phyloP scores from a whole-genome alignment of 2,113 vertebrate species.

The Crotophaga sulcirostris region DNA sequence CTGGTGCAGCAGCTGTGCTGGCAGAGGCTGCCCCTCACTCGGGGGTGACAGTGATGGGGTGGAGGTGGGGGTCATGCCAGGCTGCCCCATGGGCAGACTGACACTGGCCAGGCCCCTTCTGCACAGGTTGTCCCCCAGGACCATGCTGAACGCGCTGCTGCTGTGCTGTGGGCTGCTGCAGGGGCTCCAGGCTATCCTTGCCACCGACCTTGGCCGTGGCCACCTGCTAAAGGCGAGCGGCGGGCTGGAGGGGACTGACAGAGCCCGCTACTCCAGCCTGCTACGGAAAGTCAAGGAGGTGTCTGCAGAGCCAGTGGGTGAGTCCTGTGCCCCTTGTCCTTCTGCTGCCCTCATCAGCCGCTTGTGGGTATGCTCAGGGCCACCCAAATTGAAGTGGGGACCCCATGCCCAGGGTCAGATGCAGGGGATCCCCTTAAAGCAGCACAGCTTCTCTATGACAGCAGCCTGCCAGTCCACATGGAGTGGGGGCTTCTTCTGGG shows the following conservation, averaged over 20 bases:
- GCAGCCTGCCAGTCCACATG: neutral
- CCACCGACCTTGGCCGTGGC: slow-evolving; percentile 22
- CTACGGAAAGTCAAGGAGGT: slow-evolving; percentile 16
- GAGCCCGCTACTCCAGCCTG: slow-evolving; percentile 48
- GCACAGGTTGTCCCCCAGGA: neutral
- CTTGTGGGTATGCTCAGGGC: fast-evolving
- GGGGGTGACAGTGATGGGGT: fast-evolving
- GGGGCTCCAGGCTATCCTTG: slow-evolving; percentile 53
- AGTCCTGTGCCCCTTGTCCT: neutral
- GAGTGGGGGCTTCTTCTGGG: neutral
- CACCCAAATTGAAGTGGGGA: neutral
- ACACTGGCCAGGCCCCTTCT: neutral
- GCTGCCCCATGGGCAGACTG: neutral
- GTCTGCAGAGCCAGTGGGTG: slow-evolving; percentile 6
- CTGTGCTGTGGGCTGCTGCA: slow-evolving; percentile 73
- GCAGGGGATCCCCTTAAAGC: neutral
- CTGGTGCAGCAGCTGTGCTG: fast-evolving
- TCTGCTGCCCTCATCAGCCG: too few species aligned
- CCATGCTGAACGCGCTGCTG: slow-evolving; percentile 72
- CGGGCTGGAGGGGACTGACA: neutral
- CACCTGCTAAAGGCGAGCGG: slow-evolving; percentile 20
- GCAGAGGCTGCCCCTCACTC: fast-evolving
- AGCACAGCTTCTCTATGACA: neutral
- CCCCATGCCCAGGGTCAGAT: fast-evolving
- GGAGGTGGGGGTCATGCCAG: neutral